These are phyloP conservation scores for Proctacanthus coquilletti DNA, from an alignment of 1,140 invertebrate species.

Conservation along the genomic window DNA sequence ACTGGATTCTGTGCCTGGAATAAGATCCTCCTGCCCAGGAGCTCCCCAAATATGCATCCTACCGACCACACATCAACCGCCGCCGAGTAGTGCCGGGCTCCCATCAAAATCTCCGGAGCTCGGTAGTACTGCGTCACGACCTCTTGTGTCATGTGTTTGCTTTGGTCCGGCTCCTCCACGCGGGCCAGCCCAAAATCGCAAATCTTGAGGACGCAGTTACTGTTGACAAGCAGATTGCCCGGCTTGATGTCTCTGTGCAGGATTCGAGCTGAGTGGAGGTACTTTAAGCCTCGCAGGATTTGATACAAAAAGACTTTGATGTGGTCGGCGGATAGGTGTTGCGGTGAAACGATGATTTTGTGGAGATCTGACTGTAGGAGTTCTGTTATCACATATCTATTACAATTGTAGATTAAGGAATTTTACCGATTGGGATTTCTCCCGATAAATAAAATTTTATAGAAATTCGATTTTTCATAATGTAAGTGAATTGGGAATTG, in stretches of 20 bases:
- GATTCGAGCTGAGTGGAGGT: slow-evolving; percentile 93
- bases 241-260: slow-evolving; percentile 98
- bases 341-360: slow-evolving; percentile 99
- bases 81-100: slow-evolving; percentile 91
- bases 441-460: too few species aligned
- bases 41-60: slow-evolving; percentile 98
- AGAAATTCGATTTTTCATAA: too few species aligned
- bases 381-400: slow-evolving; percentile 97
- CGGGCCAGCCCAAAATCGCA: slow-evolving; percentile 92
- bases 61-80: slow-evolving; percentile 98
- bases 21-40: slow-evolving; percentile 84
- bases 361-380: slow-evolving; percentile 98
- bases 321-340: slow-evolving; percentile 95
- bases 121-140: slow-evolving; percentile 98
- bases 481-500: too few species aligned
- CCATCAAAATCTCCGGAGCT: slow-evolving; percentile 96
- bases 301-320: slow-evolving; percentile 99
- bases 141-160: slow-evolving; percentile 96
- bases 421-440: too few species aligned
- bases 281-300: slow-evolving; percentile 96
- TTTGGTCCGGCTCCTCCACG: slow-evolving; percentile 84
- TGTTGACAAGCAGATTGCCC: slow-evolving; percentile 96
- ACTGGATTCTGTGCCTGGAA: slow-evolving; percentile 94
- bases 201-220: slow-evolving; percentile 97
- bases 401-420: slow-evolving; percentile 4